Percentiles rank a stretch among this genome's conserved stretches.
phyloP scores from a whole-genome alignment of 2,888 invertebrate genomes.

The Mythimna albipuncta region DNA sequence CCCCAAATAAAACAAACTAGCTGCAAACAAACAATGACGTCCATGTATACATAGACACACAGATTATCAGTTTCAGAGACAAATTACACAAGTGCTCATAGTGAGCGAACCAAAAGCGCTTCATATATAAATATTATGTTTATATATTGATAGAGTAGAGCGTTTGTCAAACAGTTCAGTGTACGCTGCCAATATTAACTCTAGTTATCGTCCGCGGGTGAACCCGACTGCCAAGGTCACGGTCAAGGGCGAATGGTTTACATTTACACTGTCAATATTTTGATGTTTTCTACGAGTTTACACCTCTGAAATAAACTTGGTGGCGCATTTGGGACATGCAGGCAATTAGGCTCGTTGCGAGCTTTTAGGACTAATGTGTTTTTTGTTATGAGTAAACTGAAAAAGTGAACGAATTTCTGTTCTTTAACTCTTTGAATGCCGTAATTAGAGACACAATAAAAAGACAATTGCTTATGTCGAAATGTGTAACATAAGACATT shows the following conservation, averaged over 20 bases:
- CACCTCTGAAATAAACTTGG: slow-evolving; percentile 57
- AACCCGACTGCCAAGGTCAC: slow-evolving; percentile 83
- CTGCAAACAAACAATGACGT: slow-evolving; percentile 59
- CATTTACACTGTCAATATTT: slow-evolving; percentile 80
- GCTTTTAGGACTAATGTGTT: not conserved
- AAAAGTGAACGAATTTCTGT: not conserved
- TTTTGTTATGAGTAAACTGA: not conserved
- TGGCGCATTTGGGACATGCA: slow-evolving; percentile 39
- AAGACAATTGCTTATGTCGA: no score
- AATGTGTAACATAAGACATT: no score
- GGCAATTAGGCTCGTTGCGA: not conserved
- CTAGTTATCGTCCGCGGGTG: slow-evolving; percentile 86
- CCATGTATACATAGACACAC: slow-evolving; percentile 71
- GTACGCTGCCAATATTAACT: slow-evolving; percentile 90
- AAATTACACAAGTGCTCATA: slow-evolving; percentile 85
- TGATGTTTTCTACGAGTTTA: slow-evolving; percentile 68
- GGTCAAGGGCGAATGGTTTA: slow-evolving; percentile 80
- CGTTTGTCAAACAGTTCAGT: slow-evolving; percentile 88
- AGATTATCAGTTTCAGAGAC: slow-evolving; percentile 88
- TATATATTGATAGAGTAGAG: slow-evolving; percentile 90
- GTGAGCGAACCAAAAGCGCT: slow-evolving; percentile 82
- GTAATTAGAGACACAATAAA: no score
- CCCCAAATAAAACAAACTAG: slow-evolving; percentile 53
- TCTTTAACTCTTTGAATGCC: no score
- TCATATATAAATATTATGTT: slow-evolving; percentile 90